These are phyloP conservation scores for Astreopora myriophthalma DNA, from an alignment of 64 coral and sea anemone genomes.

Conservation along the genomic window DNA sequence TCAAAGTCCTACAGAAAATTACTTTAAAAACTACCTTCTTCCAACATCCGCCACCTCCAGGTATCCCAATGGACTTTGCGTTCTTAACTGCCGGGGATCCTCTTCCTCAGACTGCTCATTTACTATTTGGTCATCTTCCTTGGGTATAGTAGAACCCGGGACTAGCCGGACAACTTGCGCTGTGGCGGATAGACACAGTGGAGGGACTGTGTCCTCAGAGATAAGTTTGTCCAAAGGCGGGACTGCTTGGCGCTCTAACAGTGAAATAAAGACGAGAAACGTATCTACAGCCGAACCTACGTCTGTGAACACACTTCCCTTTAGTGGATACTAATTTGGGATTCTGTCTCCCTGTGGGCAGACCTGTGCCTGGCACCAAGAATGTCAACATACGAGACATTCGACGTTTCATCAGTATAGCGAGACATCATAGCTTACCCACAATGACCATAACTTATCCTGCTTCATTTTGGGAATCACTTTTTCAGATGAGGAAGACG, in stretches of 20 bases:
- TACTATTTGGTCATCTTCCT: constrained; percentile 14
- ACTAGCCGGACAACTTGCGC: constrained; percentile 89
- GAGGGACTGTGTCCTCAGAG: constrained; percentile 38
- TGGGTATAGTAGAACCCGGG: constrained; percentile 69
- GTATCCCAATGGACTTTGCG: constrained; percentile 58
- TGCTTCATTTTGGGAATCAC: too few relatives aligned
- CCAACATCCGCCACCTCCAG: constrained; percentile 81
- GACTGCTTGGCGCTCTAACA: constrained; percentile 2
- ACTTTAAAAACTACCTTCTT: constrained; percentile 32
- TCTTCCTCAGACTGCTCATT: constrained; percentile 51
- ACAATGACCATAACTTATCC: too few relatives aligned
- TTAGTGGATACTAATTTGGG: too few relatives aligned
- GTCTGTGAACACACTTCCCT: neutral
- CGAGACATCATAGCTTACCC: too few relatives aligned
- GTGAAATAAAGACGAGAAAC: neutral
- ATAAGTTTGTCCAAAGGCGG: constrained; percentile 17
- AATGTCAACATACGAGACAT: too few relatives aligned
- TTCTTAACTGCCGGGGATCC: constrained; percentile 23
- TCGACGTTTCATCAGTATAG: too few relatives aligned
- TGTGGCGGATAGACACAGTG: constrained; percentile 68
- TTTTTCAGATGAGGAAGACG: too few relatives aligned
- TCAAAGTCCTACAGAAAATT: too few relatives aligned
- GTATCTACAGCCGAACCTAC: neutral
- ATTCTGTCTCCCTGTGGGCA: too few relatives aligned
- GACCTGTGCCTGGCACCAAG: too few relatives aligned